A percentile compares a stretch with the other conserved stretches of the same genome.
These are phyloP conservation scores for Dicyrtoma fusca DNA, from an alignment of 2,888 invertebrate genomes.

Conservation along the genomic window DNA sequence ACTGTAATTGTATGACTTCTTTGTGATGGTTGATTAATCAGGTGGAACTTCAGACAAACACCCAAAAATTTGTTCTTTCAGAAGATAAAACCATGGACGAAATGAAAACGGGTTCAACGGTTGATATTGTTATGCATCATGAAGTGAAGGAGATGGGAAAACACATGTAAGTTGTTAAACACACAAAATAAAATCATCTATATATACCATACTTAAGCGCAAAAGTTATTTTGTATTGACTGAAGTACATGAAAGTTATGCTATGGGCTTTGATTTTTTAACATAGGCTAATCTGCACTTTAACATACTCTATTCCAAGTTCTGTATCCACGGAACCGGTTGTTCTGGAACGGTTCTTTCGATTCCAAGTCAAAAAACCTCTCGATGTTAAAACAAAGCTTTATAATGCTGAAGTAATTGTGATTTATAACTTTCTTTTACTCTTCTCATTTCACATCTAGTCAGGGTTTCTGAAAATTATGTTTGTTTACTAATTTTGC, in stretches of 20 bases:
- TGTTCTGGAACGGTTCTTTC: slow-evolving; percentile 95
- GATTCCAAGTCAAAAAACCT: slow-evolving; percentile 96
- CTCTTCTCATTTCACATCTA: slow-evolving; percentile 33
- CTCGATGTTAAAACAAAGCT: slow-evolving; percentile 98
- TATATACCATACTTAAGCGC: too few relatives aligned
- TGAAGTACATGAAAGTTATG: slow-evolving; percentile 3
- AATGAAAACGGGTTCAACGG: slow-evolving; percentile 76
- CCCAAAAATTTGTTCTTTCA: slow-evolving; percentile 81
- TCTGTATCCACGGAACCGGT: slow-evolving; percentile 65
- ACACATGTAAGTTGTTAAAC: slow-evolving; percentile 75
- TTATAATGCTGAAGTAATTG: slow-evolving; percentile 81
- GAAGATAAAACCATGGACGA: slow-evolving; percentile 67
- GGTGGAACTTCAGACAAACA: slow-evolving; percentile 91
- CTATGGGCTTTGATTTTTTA: slow-evolving; percentile 57
- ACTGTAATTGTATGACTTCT: slow-evolving; percentile 20
- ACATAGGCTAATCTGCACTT: slow-evolving; percentile 92
- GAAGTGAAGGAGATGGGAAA: slow-evolving; percentile 99
- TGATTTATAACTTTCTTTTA: too few relatives aligned
- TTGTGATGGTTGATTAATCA: slow-evolving; percentile 58
- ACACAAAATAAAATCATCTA: not conserved
- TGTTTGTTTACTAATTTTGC: not conserved
- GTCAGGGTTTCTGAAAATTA: too few relatives aligned
- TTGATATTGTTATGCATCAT: slow-evolving; percentile 95
- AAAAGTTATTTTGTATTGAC: too few relatives aligned
- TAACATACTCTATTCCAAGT: slow-evolving; percentile 71